Evolutionary conservation across 2,797 vertebrate genomes (phyloP).

Genomic region (Sparus aurata): DNA sequence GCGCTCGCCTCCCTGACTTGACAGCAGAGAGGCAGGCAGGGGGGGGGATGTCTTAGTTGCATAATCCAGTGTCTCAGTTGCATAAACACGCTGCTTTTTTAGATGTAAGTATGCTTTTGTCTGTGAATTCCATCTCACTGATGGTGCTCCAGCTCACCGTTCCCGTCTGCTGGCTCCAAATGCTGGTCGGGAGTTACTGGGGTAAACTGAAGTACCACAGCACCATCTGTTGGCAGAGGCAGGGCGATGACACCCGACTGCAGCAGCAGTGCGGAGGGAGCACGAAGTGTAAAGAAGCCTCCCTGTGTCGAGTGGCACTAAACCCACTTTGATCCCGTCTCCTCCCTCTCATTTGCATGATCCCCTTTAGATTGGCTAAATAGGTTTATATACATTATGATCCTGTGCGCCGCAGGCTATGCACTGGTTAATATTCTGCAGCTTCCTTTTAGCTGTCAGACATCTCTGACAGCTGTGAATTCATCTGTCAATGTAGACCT

Average conservation of each 20-base stretch:
- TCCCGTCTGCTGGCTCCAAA: slow-evolving; percentile 24
- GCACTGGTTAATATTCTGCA: slow-evolving; percentile 21
- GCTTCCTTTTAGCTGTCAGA: neutral
- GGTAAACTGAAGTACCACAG: slow-evolving; percentile 71
- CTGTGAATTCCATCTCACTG: slow-evolving; percentile 66
- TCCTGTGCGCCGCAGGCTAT: neutral
- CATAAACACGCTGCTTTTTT: slow-evolving; percentile 52
- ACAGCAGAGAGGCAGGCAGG: slow-evolving; percentile 32
- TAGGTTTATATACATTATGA: slow-evolving; percentile 45
- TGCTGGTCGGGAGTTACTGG: fast-evolving
- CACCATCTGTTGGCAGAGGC: slow-evolving; percentile 73
- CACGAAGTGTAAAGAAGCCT: neutral
- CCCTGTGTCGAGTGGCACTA: slow-evolving; percentile 30
- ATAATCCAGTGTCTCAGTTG: slow-evolving; percentile 55
- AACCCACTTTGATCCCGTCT: slow-evolving; percentile 32
- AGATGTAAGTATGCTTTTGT: slow-evolving; percentile 56
- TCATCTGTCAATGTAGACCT: neutral
- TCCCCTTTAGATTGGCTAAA: slow-evolving; percentile 36
- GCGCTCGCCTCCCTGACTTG: slow-evolving; percentile 33
- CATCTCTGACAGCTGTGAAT: neutral
- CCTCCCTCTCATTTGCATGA: slow-evolving; percentile 41
- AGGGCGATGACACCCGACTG: neutral
- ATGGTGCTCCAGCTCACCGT: slow-evolving; percentile 39
- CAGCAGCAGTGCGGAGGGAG: slow-evolving; percentile 18
- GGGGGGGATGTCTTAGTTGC: slow-evolving; percentile 48